Conservation (phyloP, 2,797 vertebrate genomes). For the Psittacula echo region DNA sequence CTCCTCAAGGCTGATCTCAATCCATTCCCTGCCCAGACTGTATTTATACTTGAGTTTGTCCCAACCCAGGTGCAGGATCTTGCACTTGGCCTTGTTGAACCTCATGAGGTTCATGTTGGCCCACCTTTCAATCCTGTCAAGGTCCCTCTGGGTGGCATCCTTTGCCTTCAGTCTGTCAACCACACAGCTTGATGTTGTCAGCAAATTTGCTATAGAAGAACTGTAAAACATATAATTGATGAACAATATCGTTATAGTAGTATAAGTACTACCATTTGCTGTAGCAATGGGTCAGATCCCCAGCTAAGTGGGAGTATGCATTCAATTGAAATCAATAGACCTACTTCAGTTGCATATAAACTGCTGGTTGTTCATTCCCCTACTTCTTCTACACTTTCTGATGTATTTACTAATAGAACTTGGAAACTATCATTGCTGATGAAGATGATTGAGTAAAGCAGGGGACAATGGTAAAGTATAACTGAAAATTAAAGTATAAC, state of each 20-base stretch:
- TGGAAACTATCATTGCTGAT: neutral
- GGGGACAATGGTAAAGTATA: neutral
- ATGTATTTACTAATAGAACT: neutral
- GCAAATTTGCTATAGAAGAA: neutral
- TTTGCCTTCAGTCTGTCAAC: neutral
- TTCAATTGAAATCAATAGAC: neutral
- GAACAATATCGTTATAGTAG: neutral
- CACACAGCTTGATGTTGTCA: neutral
- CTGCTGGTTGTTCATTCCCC: neutral
- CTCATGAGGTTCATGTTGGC: neutral
- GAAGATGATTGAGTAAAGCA: neutral
- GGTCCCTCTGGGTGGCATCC: neutral
- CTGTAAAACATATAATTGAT: neutral
- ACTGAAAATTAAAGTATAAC: neutral
- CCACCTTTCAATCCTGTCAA: neutral
- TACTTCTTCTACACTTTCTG: neutral
- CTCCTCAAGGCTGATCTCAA: neutral
- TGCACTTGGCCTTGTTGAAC: neutral
- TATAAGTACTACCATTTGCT: neutral
- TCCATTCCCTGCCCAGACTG: neutral
- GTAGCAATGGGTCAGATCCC: neutral
- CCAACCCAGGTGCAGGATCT: neutral
- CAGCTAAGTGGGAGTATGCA: neutral
- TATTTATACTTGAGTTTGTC: neutral
- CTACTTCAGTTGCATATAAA: neutral